Evolutionary conservation across 2,113 vertebrate species (phyloP), one percentile per base, ranked within the genome.

Genomic region (Chitala chitala): DNA sequence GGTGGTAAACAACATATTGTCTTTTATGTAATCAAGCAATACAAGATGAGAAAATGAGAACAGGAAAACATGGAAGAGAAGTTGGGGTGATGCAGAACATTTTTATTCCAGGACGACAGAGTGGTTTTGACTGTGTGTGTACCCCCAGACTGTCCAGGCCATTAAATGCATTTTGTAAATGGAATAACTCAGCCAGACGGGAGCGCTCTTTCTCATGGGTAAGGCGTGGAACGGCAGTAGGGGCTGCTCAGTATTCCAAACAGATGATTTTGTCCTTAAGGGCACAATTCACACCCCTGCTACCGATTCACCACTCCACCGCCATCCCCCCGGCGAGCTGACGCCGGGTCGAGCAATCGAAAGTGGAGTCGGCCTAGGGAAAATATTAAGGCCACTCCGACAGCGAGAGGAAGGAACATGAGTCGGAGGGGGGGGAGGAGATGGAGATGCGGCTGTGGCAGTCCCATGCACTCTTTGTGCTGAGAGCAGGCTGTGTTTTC

Each of bases 181-280:
- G 64, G 24, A 1, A 40, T 17, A n/a, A 15, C 64, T 40, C 64
- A 3, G 12, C 26, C 24, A 24, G 59, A 44, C 61, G n/a, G n/a
- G n/a, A n/a, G n/a, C n/a, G 56, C 31, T 46, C 44, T 12, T 46
- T 12, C n/a, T 42, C 40, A 0, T 22, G 44, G 58, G 55, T 38
- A 33, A 29, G 63, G 58, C 36, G 42, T 56, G 59, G 29, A 15
- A 31, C 29, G 56, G 26, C 33, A 4, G 29, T 31, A 15, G 63
- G 65, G 71, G 50, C 73, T 56, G 74, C 53, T 79, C 48, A 44
- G 61, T 55, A 79, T 78, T 72, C 54, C 33, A 42, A 70, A 68
- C 74, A 53, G 51, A 44, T 46, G 46, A 63, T 48, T 2, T n/a
- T 22, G 15, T 31, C 6, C 51, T 54, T 55, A 36, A 71, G 50